Evolutionary conservation across 2,797 vertebrate genomes (phyloP).

Genomic region (Gila robusta): DNA sequence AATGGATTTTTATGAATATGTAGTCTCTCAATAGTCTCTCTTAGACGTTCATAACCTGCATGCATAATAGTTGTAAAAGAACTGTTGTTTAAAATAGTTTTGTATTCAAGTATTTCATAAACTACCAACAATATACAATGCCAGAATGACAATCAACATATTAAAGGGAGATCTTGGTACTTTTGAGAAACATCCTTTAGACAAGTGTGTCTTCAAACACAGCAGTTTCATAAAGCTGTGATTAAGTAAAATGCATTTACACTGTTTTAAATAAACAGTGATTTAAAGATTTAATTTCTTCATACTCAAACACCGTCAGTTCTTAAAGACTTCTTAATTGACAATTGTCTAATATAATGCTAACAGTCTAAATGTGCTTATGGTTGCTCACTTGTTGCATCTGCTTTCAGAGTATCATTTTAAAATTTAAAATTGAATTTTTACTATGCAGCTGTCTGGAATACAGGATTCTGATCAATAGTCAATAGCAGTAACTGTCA

Average conservation of each 20-base stretch:
- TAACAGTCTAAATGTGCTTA: neutral
- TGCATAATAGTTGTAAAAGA: neutral
- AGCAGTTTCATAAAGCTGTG: neutral
- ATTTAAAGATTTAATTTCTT: neutral
- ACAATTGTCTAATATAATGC: neutral
- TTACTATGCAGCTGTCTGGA: neutral
- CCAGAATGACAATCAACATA: neutral
- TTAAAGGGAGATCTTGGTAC: neutral
- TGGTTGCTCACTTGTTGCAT: neutral
- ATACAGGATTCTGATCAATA: neutral
- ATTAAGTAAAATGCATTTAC: neutral
- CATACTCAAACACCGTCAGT: neutral
- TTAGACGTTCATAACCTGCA: neutral
- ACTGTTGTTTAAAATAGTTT: too few relatives aligned
- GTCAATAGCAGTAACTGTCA: neutral
- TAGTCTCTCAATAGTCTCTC: neutral
- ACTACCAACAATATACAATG: too few relatives aligned
- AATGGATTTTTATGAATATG: neutral
- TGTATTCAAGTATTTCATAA: too few relatives aligned
- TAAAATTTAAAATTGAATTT: neutral
- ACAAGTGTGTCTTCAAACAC: neutral
- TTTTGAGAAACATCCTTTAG: neutral
- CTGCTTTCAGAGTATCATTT: neutral
- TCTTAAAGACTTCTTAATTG: neutral
- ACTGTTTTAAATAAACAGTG: neutral